Percentiles rank a stretch among this genome's conserved stretches.
These are phyloP conservation scores for Amblyopsis rosae DNA, from an alignment of 2,113 vertebrate species.

Conservation along the genomic window DNA sequence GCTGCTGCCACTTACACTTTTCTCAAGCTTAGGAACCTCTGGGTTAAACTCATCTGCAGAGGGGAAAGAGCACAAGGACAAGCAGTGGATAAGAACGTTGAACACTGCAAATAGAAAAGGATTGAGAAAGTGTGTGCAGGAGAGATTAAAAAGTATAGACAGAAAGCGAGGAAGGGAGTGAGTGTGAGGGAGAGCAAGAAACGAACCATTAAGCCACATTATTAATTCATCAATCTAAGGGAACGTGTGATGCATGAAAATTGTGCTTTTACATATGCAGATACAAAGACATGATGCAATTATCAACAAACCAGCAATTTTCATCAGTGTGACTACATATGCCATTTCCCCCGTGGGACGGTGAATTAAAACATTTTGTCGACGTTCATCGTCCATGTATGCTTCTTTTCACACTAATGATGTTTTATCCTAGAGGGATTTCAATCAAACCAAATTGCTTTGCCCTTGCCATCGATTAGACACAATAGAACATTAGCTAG, in stretches of 20 bases:
- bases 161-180: conserved; percentile 6
- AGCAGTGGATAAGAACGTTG: background rate
- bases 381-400: conserved; percentile 17
- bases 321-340: conserved; percentile 59
- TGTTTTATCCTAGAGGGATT: conserved; percentile 64
- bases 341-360: conserved; percentile 42
- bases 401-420: conserved; percentile 57
- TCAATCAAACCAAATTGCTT: conserved; percentile 69
- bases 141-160: conserved; percentile 15
- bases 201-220: conserved; percentile 48
- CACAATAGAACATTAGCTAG: conserved; percentile 61
- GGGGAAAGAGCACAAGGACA: conserved; percentile 19
- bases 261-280: conserved; percentile 41
- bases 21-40: conserved; percentile 93
- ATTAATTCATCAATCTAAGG: conserved; percentile 59
- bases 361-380: conserved; percentile 48
- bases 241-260: conserved; percentile 45
- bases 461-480: conserved; percentile 64
- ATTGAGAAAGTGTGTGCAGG: conserved; percentile 8
- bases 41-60: conserved; percentile 88
- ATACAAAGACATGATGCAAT: conserved; percentile 53
- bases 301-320: conserved; percentile 63
- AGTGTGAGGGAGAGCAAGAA: conserved; percentile 33
- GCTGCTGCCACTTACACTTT: conserved; percentile 94
- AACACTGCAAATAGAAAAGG: background rate